Percentiles rank a stretch among this genome's conserved stretches.
phyloP scores from a whole-genome alignment of 2,888 invertebrate species.

The Molorchus minor region DNA sequence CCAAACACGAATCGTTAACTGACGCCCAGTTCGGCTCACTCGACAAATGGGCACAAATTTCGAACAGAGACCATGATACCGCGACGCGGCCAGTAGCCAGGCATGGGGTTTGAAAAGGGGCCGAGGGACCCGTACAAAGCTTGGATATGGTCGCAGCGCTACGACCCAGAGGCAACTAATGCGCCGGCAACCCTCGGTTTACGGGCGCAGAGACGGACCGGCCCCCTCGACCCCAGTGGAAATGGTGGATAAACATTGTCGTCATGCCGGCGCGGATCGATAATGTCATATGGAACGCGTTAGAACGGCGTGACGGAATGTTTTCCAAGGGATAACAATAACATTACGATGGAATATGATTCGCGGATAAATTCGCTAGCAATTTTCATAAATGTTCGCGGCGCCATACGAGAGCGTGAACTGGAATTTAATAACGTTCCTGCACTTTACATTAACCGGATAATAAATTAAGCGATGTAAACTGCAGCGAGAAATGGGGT shows the following conservation, averaged over 20 bases:
- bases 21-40: not conserved
- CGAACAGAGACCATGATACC: slow-evolving; percentile 3
- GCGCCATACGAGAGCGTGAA: no score
- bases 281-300: slow-evolving; percentile 19
- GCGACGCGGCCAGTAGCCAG: slow-evolving; percentile 9
- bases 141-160: slow-evolving; percentile 20
- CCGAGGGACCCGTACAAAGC: slow-evolving; percentile 1
- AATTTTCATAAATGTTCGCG: no score
- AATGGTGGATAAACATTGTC: slow-evolving; percentile 14
- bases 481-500: no score
- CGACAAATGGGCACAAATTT: slow-evolving; percentile 11
- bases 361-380: no score
- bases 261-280: slow-evolving; percentile 13
- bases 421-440: no score
- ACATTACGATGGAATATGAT: no score
- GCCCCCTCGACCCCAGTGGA: slow-evolving; percentile 11
- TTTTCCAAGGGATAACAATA: no score
- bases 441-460: no score
- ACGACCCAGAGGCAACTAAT: slow-evolving; percentile 26
- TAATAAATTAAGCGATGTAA: no score
- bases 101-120: slow-evolving; percentile 24
- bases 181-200: slow-evolving; percentile 23
- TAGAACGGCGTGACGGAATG: not conserved
- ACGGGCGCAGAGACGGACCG: slow-evolving; percentile 20
- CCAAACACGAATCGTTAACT: slow-evolving; percentile 1